Base-by-base conservation (phyloP, 2,888 invertebrate species). In the Cactoblastis cactorum region DNA sequence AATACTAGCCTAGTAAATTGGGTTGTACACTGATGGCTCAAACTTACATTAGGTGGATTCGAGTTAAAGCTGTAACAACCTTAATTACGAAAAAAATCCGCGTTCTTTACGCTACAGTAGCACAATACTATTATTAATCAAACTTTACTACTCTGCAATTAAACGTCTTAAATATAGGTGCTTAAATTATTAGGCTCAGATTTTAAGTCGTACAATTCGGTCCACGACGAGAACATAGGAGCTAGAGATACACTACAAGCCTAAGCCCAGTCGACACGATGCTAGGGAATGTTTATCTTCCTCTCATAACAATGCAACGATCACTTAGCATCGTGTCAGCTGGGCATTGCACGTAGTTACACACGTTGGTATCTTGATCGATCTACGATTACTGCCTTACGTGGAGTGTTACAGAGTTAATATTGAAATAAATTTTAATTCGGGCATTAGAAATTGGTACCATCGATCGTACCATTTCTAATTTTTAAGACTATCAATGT, bases 81-180 rank as follows among this genome's bases (percentile, higher is more conserved):
- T 47, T 22, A 35, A 11, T 24, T 35, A 34, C 18, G 19, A 34
- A 22, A 28, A 24, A 22, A 18, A 15, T 32, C 22, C 22, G 49
- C 49, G 41, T 22, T 49, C 33, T 49, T 49, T 41, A 49, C 49
- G 49, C 49, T 50, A 55, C 38, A 53, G 51, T 50, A 45, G 46
- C 35, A 41, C 33, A 41, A 17, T 32, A 39, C 19, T 28, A 38
- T 28, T 17, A 47, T 49, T 34, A 49, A 55, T 65, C 43, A 61
- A 69, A 70, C 61, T 55, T 65, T 67, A 54, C 81, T 83, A 80
- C 74, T 55, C 69, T 59, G 83, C 82, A 75, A 75, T 71, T 77
- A 72, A 70, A 71, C 63, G 70, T 66, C 81, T 82, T 84, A 84
- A 49, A 59, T 57, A 77, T 81, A 82, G 63, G 77, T 81, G 79